Evolutionary conservation across 2,113 vertebrate species (phyloP).

Genomic region (Sinocyclocheilus maitianheensis): DNA sequence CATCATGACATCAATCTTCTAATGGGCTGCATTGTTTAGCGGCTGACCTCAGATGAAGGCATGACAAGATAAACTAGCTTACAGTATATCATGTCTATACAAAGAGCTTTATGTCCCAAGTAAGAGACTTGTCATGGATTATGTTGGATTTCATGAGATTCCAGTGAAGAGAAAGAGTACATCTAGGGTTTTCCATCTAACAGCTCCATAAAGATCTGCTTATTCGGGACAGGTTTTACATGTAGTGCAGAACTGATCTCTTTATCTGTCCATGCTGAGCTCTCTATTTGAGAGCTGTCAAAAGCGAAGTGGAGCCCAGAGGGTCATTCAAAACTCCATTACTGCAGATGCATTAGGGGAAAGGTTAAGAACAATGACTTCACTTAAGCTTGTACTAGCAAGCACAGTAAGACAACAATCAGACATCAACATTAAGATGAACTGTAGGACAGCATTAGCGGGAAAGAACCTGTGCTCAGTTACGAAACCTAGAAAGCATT

Average conservation of each 20-base stretch:
- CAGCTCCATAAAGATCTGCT: background rate
- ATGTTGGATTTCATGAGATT: constrained; percentile 5
- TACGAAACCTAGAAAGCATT: too few species aligned
- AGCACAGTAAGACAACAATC: background rate
- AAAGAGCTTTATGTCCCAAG: constrained; percentile 9
- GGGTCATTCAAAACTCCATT: constrained; percentile 26
- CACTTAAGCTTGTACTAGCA: background rate
- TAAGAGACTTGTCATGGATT: constrained; percentile 12
- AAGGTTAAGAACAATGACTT: constrained; percentile 21
- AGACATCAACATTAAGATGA: background rate
- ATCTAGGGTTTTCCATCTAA: background rate
- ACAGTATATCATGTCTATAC: constrained; percentile 8
- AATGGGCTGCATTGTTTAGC: constrained; percentile 13
- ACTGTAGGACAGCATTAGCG: background rate
- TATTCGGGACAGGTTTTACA: constrained; percentile 2
- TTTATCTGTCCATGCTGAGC: constrained; percentile 1
- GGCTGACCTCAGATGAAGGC: background rate
- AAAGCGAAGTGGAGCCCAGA: background rate
- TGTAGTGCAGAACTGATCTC: background rate
- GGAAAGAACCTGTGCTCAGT: too few species aligned
- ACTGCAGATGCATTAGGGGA: constrained; percentile 12
- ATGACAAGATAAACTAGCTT: constrained; percentile 6
- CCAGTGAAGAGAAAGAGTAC: background rate
- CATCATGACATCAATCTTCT: constrained; percentile 32
- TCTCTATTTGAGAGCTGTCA: constrained; percentile 20